Percentiles rank a stretch among this genome's conserved stretches.
Evolutionary conservation across 2,888 invertebrate genomes (phyloP).

Genomic region (Baccha elongata): DNA sequence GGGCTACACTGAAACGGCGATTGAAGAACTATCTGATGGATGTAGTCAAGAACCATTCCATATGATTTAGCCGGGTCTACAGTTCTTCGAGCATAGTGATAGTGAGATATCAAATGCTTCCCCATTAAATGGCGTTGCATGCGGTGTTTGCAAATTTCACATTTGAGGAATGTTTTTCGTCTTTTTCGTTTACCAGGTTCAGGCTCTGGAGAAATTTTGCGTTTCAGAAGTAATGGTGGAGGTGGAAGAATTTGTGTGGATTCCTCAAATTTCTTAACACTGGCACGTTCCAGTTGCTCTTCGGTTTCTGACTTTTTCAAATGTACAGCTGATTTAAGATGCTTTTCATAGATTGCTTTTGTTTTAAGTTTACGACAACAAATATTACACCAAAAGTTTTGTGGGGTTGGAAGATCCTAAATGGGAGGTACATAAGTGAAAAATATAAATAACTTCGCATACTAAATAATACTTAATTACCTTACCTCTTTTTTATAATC

Average conservation of each 20-base stretch:
- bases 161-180: slow-evolving; percentile 85
- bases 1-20: slow-evolving; percentile 93
- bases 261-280: slow-evolving; percentile 76
- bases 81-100: slow-evolving; percentile 90
- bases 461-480: no score
- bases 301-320: slow-evolving; percentile 86
- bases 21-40: slow-evolving; percentile 89
- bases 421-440: not conserved
- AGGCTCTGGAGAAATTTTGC: slow-evolving; percentile 9
- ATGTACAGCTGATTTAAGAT: slow-evolving; percentile 89
- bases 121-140: slow-evolving; percentile 88
- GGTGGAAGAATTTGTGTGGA: slow-evolving; percentile 61
- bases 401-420: slow-evolving; percentile 11
- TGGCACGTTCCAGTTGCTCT: slow-evolving; percentile 87
- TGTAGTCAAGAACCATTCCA: slow-evolving; percentile 89
- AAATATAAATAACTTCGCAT: slow-evolving; percentile 80
- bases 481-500: slow-evolving; percentile 83
- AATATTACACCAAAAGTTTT: slow-evolving; percentile 89
- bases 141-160: slow-evolving; percentile 88
- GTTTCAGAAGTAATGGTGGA: slow-evolving; percentile 18
- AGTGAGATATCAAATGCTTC: slow-evolving; percentile 93
- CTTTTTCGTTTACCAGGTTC: slow-evolving; percentile 83
- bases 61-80: slow-evolving; percentile 84
- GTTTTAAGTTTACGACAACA: slow-evolving; percentile 90
- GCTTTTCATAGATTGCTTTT: slow-evolving; percentile 89